phyloP scores from a whole-genome alignment of 1,140 invertebrate genomes.

The Drosophila melanogaster region DNA sequence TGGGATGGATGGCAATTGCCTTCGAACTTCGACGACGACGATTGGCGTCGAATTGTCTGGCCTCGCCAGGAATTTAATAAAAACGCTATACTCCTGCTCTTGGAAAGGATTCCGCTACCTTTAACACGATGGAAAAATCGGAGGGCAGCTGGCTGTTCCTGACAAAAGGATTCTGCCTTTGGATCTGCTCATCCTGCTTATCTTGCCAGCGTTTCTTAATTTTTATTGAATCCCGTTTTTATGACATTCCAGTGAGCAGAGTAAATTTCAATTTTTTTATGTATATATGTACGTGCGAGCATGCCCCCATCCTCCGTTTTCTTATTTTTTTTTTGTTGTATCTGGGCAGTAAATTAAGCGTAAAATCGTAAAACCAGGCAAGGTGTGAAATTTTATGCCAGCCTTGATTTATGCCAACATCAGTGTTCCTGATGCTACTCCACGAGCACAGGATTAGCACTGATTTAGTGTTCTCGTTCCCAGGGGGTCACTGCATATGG shows the following conservation, averaged over 20 bases:
- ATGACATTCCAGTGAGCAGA: constrained; percentile 67
- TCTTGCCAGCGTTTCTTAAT: constrained; percentile 58
- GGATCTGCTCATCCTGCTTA: constrained; percentile 15
- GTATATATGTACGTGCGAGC: constrained; percentile 27
- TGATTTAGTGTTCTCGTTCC: constrained; percentile 65
- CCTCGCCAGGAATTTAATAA: constrained; percentile 41
- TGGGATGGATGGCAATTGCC: constrained; percentile 42
- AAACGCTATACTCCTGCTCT: constrained; percentile 24
- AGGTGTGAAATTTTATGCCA: constrained; percentile 81
- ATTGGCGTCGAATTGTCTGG: constrained; percentile 70
- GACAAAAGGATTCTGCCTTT: constrained; percentile 50
- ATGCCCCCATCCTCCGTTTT: not conserved
- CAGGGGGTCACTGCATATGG: constrained; percentile 50
- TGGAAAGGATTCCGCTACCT: constrained; percentile 30
- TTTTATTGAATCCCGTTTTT: constrained; percentile 79
- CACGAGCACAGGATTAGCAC: constrained; percentile 58
- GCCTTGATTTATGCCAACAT: constrained; percentile 72
- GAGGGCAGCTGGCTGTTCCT: constrained; percentile 39
- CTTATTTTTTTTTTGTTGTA: constrained; percentile 26
- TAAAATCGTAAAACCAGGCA: constrained; percentile 77
- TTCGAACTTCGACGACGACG: constrained; percentile 14
- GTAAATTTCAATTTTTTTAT: constrained; percentile 51
- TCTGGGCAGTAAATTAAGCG: constrained; percentile 76
- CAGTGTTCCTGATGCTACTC: constrained; percentile 55
- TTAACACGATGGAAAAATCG: constrained; percentile 21